phyloP scores from a whole-genome alignment of 2,797 vertebrate genomes.

The Aulostomus chinensis region DNA sequence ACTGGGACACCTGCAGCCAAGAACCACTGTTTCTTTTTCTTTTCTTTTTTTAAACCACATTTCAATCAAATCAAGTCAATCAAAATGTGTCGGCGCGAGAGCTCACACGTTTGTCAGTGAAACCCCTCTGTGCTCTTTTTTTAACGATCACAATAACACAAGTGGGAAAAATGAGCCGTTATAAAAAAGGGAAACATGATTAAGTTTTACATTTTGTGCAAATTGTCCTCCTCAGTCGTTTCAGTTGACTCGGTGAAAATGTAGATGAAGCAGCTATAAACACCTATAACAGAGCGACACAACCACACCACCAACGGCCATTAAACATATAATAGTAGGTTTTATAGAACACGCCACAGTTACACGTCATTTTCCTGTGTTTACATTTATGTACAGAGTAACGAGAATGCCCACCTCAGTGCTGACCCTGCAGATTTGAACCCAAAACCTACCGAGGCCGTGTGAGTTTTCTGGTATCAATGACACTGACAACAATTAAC shows the following conservation, averaged over 20 bases:
- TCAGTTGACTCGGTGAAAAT: conserved; percentile 3
- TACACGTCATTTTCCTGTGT: too few relatives aligned
- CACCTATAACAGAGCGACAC: not conserved
- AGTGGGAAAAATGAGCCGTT: not conserved
- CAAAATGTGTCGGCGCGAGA: not conserved
- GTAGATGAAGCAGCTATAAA: not conserved
- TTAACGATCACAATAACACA: conserved; percentile 5
- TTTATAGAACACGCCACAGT: too few relatives aligned
- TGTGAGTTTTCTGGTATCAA: too few relatives aligned
- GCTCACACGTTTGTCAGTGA: too few relatives aligned
- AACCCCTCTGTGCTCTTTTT: too few relatives aligned
- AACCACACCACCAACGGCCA: not conserved
- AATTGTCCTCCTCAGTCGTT: conserved; percentile 3
- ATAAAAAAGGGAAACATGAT: conserved; percentile 3
- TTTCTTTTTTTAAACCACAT: not conserved
- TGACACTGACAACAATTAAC: too few relatives aligned
- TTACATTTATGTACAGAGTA: too few relatives aligned
- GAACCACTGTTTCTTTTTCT: not conserved
- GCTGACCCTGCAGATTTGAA: too few relatives aligned
- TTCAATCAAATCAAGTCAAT: conserved; percentile 5
- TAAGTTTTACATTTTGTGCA: conserved; percentile 25
- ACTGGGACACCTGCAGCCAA: too few relatives aligned
- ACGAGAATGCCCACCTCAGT: too few relatives aligned
- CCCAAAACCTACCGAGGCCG: too few relatives aligned
- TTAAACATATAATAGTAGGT: too few relatives aligned